These are phyloP conservation scores for Leptopilina syphax DNA, from an alignment of 2,888 invertebrate genomes.

Conservation along the genomic window DNA sequence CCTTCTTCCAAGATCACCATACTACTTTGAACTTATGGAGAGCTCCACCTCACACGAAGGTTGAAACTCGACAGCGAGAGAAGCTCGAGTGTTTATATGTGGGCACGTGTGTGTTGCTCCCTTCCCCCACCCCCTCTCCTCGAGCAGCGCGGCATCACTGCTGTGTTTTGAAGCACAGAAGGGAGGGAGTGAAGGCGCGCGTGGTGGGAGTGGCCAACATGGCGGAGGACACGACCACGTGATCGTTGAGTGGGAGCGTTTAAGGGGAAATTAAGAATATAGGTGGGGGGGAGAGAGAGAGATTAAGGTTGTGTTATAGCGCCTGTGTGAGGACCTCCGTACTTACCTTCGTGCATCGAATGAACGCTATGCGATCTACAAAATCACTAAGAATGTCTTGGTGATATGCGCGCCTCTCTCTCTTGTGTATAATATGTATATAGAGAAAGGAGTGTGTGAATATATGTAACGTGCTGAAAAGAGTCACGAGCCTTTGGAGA, in stretches of 20 bases:
- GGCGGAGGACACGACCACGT: constrained; percentile 70
- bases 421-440: neutral
- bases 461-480: constrained; percentile 13
- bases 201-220: constrained; percentile 74
- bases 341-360: constrained; percentile 47
- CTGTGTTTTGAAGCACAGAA: constrained; percentile 40
- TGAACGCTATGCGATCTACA: constrained; percentile 51
- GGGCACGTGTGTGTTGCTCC: constrained; percentile 58
- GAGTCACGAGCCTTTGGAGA: constrained; percentile 13
- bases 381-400: constrained; percentile 13
- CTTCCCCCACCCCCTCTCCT: neutral
- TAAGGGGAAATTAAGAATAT: constrained; percentile 62
- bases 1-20: constrained; percentile 52
- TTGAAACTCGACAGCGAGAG: neutral
- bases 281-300: constrained; percentile 56
- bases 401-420: neutral
- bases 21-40: constrained; percentile 21
- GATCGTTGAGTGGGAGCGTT: constrained; percentile 62
- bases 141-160: constrained; percentile 53
- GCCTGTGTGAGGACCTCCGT: constrained; percentile 55
- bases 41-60: constrained; percentile 53
- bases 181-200: constrained; percentile 59
- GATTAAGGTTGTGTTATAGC: constrained; percentile 48
- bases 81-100: constrained; percentile 53
- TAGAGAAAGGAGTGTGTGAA: neutral